Evolutionary conservation across 2,113 vertebrate species (phyloP).

Genomic region (Lophura nycthemera): DNA sequence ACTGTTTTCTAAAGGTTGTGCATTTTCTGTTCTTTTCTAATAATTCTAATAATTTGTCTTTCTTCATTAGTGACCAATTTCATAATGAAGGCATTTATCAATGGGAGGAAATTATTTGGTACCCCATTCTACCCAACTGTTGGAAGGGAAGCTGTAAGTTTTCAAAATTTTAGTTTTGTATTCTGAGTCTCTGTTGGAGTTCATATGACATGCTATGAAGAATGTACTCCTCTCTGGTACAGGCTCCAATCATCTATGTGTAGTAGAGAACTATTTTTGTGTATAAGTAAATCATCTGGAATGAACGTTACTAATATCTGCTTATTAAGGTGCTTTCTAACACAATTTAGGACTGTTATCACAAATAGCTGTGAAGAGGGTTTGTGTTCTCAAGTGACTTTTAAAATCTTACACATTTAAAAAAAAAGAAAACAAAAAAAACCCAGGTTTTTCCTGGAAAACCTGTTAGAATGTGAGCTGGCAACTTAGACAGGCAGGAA

Average conservation of each 20-base stretch:
- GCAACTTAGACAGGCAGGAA: not conserved
- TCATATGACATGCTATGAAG: not conserved
- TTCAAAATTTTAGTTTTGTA: not conserved
- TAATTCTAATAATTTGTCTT: slow-evolving; percentile 52
- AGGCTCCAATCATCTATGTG: not conserved
- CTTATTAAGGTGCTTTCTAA: not conserved
- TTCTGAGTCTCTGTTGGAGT: not conserved
- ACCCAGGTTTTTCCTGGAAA: not conserved
- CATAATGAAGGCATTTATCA: slow-evolving; percentile 99
- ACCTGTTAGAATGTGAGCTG: not conserved
- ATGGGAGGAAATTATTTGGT: slow-evolving; percentile 95
- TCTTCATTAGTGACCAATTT: slow-evolving; percentile 94
- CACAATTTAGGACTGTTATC: not conserved
- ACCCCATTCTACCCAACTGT: slow-evolving; percentile 90
- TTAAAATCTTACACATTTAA: not conserved
- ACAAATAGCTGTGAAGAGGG: not conserved
- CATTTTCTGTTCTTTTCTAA: not conserved
- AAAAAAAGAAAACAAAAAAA: no score
- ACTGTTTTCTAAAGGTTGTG: not conserved
- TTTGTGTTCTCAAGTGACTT: not conserved
- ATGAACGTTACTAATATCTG: not conserved
- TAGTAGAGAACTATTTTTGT: not conserved
- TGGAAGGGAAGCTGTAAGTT: slow-evolving; percentile 92
- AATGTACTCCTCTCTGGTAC: not conserved
- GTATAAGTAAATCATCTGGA: not conserved